Percentiles rank a stretch among this genome's conserved stretches.
phyloP scores from a whole-genome alignment of 2,888 invertebrate species.

The Nasonovia ribisnigri region DNA sequence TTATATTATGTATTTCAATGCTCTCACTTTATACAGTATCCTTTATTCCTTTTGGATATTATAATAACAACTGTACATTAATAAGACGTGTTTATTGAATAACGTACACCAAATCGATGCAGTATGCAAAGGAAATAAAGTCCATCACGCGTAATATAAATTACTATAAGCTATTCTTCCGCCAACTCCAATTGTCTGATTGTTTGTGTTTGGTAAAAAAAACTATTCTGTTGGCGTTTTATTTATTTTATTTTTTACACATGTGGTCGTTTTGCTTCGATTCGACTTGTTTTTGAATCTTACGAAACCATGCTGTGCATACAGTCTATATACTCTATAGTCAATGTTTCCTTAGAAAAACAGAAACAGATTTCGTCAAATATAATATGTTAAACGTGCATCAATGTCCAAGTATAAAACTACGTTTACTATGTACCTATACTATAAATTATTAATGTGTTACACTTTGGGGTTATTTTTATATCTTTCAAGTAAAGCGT shows the following conservation, averaged over 20 bases:
- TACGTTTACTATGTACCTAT: not conserved
- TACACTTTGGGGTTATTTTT: not conserved
- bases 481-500: not conserved
- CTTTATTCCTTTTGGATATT: not conserved
- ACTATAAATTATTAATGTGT: not conserved
- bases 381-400: not conserved
- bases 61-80: not conserved
- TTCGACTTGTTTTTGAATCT: not conserved
- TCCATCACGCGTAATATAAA: constrained; percentile 8
- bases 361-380: not conserved
- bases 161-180: constrained; percentile 37
- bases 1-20: constrained; percentile 16
- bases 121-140: not conserved
- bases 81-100: constrained; percentile 29
- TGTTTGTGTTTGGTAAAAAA: not conserved
- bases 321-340: not conserved
- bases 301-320: not conserved
- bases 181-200: not conserved
- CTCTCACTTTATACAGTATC: not conserved
- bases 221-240: not conserved
- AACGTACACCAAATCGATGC: not conserved
- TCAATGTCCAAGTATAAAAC: not conserved
- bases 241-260: constrained; percentile 24
- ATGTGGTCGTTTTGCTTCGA: not conserved
- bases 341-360: not conserved